Conservation (phyloP, 2,888 invertebrate species). For the Nemoura dubitans region DNA sequence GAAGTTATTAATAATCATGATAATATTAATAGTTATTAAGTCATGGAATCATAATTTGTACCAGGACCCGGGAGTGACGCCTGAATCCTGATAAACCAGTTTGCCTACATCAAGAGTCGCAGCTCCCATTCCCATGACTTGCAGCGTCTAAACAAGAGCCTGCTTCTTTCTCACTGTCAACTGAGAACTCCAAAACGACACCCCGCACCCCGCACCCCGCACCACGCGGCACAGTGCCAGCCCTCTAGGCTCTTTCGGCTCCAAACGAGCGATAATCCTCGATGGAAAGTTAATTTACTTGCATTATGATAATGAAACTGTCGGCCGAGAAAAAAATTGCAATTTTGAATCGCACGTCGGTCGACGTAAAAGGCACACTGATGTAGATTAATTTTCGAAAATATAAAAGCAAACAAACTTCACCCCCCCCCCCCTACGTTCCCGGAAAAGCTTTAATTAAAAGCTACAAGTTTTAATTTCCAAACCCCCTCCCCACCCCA, state of each 20-base stretch:
- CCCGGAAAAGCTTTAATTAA: neutral
- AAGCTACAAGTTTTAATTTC: constrained; percentile 12
- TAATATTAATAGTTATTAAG: too few relatives aligned
- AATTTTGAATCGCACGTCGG: neutral
- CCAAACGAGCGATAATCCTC: neutral
- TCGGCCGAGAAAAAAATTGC: neutral
- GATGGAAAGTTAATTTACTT: neutral
- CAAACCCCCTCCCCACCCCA: neutral
- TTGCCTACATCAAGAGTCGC: too few relatives aligned
- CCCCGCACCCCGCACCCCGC: too few relatives aligned
- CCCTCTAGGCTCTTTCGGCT: neutral
- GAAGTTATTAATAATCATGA: too few relatives aligned
- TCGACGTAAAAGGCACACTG: neutral
- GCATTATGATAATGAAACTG: neutral
- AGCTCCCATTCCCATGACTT: too few relatives aligned
- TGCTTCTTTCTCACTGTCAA: too few relatives aligned
- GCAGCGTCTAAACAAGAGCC: too few relatives aligned
- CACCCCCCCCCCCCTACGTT: neutral
- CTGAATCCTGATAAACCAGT: too few relatives aligned
- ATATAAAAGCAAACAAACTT: neutral
- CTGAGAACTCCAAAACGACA: too few relatives aligned
- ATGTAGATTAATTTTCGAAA: constrained; percentile 7
- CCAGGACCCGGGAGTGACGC: too few relatives aligned
- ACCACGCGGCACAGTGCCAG: neutral
- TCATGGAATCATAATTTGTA: too few relatives aligned